Evolutionary conservation across 64 coral and sea anemone genomes (phyloP), one percentile per base, ranked within the genome.

Genomic region (Montipora sp.): DNA sequence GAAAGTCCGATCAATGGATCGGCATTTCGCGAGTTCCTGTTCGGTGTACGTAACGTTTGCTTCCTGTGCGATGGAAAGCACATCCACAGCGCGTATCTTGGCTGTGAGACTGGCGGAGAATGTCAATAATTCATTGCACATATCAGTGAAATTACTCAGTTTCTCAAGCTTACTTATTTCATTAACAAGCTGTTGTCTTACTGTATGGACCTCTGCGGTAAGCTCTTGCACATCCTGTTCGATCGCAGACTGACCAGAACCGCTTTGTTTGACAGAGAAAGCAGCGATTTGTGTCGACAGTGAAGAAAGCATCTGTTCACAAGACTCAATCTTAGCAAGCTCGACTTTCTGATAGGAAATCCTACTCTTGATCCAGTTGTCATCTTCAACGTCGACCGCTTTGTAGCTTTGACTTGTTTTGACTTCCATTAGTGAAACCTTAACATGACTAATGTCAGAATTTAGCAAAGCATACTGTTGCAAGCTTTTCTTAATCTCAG

Each of bases 131-230:
- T 58, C 78, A 12, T n/a, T 24, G 48, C n/a, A 91, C 13, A 58
- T 78, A 36, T 75, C 43, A 16, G 73, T n/a, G 47, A 91, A 81
- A n/a, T 51, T 21, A 18, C 36, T 23, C 20, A 88, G 27, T 60
- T 88, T 77, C 49, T 92, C 90, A 18, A 92, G 72, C 27, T 83
- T 46, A 4, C 7, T 8, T 10, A 75, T 77, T 77, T 92, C 74
- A 1, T 84, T 16, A 2, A 55, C 44, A 15, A 92, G 80, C 15
- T 49, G 47, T 20, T 58, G 45, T 22, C 83, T 71, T 7, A 19
- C 10, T 18, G 24, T 69, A 75, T 43, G 71, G 8, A 75, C n/a
- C 2, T 85, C 70, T 36, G 57, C 45, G 2, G 8, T 11, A 0
- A 82, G 59, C 13, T 5, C 53, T 8, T 66, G 45, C 0, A 84